Evolutionary conservation across 1,140 invertebrate species (phyloP), one percentile per base, ranked within the genome.

Genomic region (Euura saliciscinereae): DNA sequence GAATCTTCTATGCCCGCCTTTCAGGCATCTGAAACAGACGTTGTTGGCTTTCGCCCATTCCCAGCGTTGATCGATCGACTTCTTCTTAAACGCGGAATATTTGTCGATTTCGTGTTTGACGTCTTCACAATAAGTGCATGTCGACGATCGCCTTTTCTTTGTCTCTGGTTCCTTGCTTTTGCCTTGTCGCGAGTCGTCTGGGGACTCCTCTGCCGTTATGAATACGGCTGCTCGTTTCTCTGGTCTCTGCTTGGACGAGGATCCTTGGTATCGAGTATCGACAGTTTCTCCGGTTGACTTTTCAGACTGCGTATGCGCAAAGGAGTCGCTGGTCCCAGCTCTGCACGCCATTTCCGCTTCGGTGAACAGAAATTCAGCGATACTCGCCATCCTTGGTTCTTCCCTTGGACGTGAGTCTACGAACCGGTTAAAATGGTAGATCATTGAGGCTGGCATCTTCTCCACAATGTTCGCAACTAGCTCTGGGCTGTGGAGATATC

Each of bases 401-500:
- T 69, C 46, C 11, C 11, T 11, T 11, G 74, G 72, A n/a, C n/a
- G n/a, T n/a, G n/a, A n/a, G n/a, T n/a, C n/a, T n/a, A n/a, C n/a
- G n/a, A n/a, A n/a, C n/a, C n/a, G n/a, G n/a, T n/a, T n/a, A n/a
- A n/a, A n/a, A n/a, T n/a, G n/a, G n/a, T n/a, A n/a, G n/a, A n/a
- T n/a, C n/a, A n/a, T n/a, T n/a, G n/a, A n/a, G n/a, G n/a, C n/a
- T n/a, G n/a, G n/a, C 2, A 76, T 42, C 43, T 76, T 78, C 4
- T 42, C 28, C 2, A 77, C 2, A 4, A 75, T 73, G n/a, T 74
- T 66, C 11, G n/a, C 65, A 4, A 71, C 68, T 51, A 78, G 8
- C 42, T 76, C 74, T 1, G 72, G 70, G 46, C 72, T 78, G 59
- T 76, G 68, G 2, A 78, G 66, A 42, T 75, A 72, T 45, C 75